A percentile compares a stretch with the other conserved stretches of the same genome.
phyloP scores from a whole-genome alignment of 1,140 invertebrate species.

The Melitaea cinxia region DNA sequence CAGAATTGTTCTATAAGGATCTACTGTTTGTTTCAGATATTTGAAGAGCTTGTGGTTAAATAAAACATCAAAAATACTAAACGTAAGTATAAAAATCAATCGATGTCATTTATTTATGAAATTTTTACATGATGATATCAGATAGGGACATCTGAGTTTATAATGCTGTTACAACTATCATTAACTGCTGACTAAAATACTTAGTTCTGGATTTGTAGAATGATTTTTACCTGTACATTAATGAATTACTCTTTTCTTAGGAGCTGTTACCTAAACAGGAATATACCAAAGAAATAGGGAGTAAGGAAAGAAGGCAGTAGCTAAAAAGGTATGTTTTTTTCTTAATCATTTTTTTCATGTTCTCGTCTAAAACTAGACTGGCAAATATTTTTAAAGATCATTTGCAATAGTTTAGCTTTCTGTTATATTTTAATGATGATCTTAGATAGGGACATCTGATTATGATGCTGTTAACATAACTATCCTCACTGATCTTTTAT shows the following conservation, averaged over 20 bases:
- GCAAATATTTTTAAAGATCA: too few species aligned
- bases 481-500: conserved; percentile 51
- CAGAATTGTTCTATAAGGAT: background rate
- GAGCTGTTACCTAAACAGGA: too few species aligned
- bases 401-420: background rate
- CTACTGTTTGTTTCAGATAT: background rate
- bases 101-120: too few species aligned
- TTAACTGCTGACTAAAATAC: conserved; percentile 25
- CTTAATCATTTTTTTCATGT: conserved; percentile 14
- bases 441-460: conserved; percentile 76
- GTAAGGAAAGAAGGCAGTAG: too few species aligned
- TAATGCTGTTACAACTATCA: conserved; percentile 60
- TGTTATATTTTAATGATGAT: conserved; percentile 54
- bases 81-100: too few species aligned
- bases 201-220: background rate
- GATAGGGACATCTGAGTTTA: conserved; percentile 70
- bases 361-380: too few species aligned
- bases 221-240: background rate
- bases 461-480: conserved; percentile 68
- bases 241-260: background rate
- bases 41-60: background rate
- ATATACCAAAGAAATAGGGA: too few species aligned
- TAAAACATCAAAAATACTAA: too few species aligned
- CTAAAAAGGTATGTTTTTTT: too few species aligned
- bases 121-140: conserved; percentile 47